Evolutionary conservation across 1,140 invertebrate genomes (phyloP), one percentile per base, ranked within the genome.

Genomic region (Ceratina calcarata): DNA sequence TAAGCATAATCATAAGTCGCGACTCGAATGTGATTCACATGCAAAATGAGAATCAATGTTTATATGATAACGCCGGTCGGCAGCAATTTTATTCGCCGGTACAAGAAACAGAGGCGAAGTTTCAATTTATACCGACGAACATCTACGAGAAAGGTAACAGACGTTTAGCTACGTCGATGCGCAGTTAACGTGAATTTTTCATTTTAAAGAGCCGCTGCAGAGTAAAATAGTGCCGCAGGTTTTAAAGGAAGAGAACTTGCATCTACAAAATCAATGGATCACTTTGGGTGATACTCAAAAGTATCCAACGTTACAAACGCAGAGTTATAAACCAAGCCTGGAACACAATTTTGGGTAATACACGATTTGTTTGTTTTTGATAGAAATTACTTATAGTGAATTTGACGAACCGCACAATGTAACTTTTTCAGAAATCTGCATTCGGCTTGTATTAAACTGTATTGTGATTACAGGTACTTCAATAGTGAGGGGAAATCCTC

Each of bases 261-360:
- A 62, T 3, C 16, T 60, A 18, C 45, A 65, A 73, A 60, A 51
- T 24, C 37, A 79, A 32, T 79, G 70, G 62, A 73, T n/a, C 6
- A 1, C 45, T 65, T 72, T 18, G 1, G n/a, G 22, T 20, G 61
- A 72, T 64, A 65, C 13, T 22, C 68, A 64, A 49, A 64, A 78
- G 12, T 72, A 78, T 65, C 51, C 15, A 65, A 37, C 32, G 27
- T 49, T 32, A 58, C 60, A 64, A 65, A 72, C 18, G 18, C 27
- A 71, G 16, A 20, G 65, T 12, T 49, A 60, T n/a, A 66, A 66
- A 32, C 58, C 20, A 16, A 51, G 7, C 55, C 22, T 73, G 7
- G 32, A 66, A 58, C 22, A 73, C 22, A 37, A 66, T 58, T 66
- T 58, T 51, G 37, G 53, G 77, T 79, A 79, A n/a, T n/a, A n/a